Evolutionary conservation across 2,888 invertebrate species (phyloP).

Genomic region (Gryllus longicercus): DNA sequence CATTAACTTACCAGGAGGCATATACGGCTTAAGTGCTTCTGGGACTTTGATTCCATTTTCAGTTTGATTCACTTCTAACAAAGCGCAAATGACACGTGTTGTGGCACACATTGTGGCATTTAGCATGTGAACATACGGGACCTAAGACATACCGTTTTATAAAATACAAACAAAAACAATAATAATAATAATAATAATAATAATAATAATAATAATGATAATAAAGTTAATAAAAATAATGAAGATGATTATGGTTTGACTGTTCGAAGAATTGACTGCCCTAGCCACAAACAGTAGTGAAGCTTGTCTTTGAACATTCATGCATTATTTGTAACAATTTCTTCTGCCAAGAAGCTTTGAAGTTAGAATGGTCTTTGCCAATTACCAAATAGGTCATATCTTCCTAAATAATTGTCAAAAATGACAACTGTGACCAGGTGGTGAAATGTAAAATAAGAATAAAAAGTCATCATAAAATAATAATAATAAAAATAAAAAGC

Average conservation of each 20-base stretch:
- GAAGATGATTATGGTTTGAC: background rate
- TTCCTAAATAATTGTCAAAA: too few species aligned
- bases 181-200: background rate
- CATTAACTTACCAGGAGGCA: slow-evolving; percentile 54
- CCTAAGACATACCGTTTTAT: slow-evolving; percentile 42
- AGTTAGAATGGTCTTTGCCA: too few species aligned
- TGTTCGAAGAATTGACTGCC: too few species aligned
- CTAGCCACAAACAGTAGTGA: too few species aligned
- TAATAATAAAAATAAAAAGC: too few species aligned
- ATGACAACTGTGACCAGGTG: too few species aligned
- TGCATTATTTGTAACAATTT: too few species aligned
- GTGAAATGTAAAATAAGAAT: too few species aligned
- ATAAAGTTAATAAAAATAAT: slow-evolving; percentile 37
- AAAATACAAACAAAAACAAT: background rate
- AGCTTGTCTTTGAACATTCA: too few species aligned
- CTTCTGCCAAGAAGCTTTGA: too few species aligned
- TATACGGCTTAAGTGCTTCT: slow-evolving; percentile 52
- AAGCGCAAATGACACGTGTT: slow-evolving; percentile 89
- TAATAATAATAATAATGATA: slow-evolving; percentile 32
- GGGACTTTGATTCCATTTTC: slow-evolving; percentile 86
- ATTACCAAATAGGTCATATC: too few species aligned
- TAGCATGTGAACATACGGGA: slow-evolving; percentile 94
- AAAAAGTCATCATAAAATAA: too few species aligned
- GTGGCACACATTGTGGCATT: slow-evolving; percentile 99
- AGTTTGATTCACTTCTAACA: slow-evolving; percentile 86